phyloP scores from a whole-genome alignment of 2,797 vertebrate genomes.

The Pteronotus mesoamericanus region DNA sequence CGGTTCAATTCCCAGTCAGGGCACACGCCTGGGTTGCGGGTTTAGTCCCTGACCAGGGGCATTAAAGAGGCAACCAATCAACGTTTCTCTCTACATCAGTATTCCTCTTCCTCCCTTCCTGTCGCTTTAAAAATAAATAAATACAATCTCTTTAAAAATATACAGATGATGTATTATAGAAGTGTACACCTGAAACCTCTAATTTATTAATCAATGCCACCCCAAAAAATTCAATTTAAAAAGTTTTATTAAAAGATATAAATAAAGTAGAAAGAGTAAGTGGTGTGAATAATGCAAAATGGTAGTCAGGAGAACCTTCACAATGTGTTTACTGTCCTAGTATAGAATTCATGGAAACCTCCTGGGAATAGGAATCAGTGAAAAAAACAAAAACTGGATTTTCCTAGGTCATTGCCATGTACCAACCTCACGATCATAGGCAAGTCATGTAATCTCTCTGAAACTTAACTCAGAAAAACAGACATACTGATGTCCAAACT shows the following conservation, averaged over 20 bases:
- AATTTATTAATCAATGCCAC: not conserved
- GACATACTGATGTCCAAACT: not conserved
- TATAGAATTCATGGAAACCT: not conserved
- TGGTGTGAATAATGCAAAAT: not conserved
- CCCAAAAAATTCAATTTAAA: not conserved
- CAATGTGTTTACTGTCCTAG: not conserved
- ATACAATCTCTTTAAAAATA: not conserved
- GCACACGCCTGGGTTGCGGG: not conserved
- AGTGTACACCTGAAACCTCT: not conserved
- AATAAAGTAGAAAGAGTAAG: not conserved
- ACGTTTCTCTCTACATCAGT: not conserved
- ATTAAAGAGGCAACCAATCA: not conserved
- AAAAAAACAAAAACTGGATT: not conserved
- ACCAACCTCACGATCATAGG: not conserved
- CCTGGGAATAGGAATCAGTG: not conserved
- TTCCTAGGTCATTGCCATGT: not conserved
- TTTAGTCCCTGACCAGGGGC: no score
- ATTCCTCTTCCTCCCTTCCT: not conserved
- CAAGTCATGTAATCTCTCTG: not conserved
- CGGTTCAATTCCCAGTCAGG: not conserved
- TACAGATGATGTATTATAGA: not conserved
- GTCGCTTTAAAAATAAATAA: not conserved
- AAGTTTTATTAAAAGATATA: not conserved
- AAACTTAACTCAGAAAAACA: conserved; percentile 14
- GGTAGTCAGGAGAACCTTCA: not conserved